A percentile compares a stretch with the other conserved stretches of the same genome.
Evolutionary conservation across 2,797 vertebrate species (phyloP).

Genomic region (Delichon dasypus): DNA sequence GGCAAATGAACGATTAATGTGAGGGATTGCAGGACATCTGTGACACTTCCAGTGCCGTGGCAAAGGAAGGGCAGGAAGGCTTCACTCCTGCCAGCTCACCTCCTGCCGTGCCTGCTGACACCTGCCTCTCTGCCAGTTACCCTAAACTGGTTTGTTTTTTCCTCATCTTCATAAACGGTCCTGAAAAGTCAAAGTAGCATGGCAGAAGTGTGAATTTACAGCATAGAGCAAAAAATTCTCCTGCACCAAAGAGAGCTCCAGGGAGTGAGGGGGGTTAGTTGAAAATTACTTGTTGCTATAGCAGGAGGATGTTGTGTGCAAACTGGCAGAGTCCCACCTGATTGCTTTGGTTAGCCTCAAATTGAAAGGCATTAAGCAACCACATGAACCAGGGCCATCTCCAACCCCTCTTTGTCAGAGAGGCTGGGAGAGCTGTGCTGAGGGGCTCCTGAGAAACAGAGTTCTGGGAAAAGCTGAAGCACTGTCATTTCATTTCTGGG

Average conservation of each 20-base stretch:
- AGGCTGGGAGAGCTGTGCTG: not conserved
- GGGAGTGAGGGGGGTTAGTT: not conserved
- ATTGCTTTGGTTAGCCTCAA: conserved; percentile 34
- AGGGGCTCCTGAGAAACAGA: not conserved
- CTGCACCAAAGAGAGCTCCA: not conserved
- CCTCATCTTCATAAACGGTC: not conserved
- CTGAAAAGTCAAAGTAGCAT: not conserved
- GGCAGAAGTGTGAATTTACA: conserved; percentile 32
- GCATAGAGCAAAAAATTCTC: not conserved
- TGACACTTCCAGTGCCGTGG: not conserved
- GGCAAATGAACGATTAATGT: conserved; percentile 21
- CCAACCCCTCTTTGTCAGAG: not conserved
- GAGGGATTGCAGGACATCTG: conserved; percentile 8
- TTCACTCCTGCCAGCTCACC: not conserved
- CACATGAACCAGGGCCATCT: not conserved
- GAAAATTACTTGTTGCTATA: conserved; percentile 50
- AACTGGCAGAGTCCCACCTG: not conserved
- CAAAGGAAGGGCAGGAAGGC: not conserved
- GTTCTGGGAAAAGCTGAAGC: not conserved
- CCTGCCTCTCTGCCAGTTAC: not conserved
- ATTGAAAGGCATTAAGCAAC: not conserved
- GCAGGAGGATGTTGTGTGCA: not conserved
- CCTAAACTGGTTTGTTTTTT: not conserved
- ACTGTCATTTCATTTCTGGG: accelerated
- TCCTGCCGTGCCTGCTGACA: not conserved